A percentile compares a stretch with the other conserved stretches of the same genome.
Evolutionary conservation across 2,113 vertebrate species (phyloP).

Genomic region (Chamaetylas fuelleborni): DNA sequence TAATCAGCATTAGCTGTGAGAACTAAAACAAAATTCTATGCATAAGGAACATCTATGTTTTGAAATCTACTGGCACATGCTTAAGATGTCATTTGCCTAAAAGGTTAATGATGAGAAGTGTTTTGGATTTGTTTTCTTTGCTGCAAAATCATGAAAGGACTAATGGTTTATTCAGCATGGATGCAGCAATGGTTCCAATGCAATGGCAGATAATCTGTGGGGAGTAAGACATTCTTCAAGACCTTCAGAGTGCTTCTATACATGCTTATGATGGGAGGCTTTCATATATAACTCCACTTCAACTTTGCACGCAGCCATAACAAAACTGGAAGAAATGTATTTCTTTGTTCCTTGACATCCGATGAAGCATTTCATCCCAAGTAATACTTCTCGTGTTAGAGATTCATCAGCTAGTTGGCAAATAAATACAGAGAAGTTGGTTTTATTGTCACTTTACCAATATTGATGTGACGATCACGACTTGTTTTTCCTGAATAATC

Average conservation of each 20-base stretch:
- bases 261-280: neutral
- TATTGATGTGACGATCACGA: slow-evolving; percentile 17
- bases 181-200: neutral
- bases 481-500: slow-evolving; percentile 55
- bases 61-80: neutral
- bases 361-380: slow-evolving; percentile 35
- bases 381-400: slow-evolving; percentile 45
- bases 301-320: neutral
- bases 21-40: neutral
- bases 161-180: neutral
- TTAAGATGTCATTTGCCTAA: neutral
- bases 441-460: slow-evolving; percentile 56
- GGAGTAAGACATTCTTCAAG: neutral
- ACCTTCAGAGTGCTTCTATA: neutral
- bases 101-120: neutral
- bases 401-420: slow-evolving; percentile 63
- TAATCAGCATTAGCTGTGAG: neutral
- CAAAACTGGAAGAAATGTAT: neutral
- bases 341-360: slow-evolving; percentile 48
- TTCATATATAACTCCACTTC: neutral
- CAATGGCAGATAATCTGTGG: neutral
- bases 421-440: slow-evolving; percentile 58
- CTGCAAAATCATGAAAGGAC: neutral
- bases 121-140: neutral
- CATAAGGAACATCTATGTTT: neutral